A percentile compares a stretch with the other conserved stretches of the same genome.
Conservation (phyloP, 2,888 invertebrate genomes). For the Coecobrya sp. region DNA sequence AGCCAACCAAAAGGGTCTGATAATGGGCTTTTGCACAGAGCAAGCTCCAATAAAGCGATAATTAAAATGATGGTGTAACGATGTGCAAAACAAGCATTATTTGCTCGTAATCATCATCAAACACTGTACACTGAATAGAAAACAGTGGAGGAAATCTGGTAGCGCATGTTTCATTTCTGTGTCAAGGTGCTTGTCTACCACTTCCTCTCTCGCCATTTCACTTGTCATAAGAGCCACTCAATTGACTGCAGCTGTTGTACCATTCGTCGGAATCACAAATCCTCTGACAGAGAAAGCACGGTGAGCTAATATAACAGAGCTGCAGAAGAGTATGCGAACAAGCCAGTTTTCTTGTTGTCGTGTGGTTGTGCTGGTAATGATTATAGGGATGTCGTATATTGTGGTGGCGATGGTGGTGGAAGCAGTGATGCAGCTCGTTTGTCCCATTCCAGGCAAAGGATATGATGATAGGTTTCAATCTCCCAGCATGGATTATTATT, state of each 20-base stretch:
- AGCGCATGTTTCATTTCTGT: background rate
- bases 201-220: background rate
- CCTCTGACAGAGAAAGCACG: background rate
- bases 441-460: background rate
- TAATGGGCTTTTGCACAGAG: background rate
- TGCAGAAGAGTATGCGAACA: background rate
- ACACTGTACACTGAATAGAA: background rate
- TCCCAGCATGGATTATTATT: slow-evolving; percentile 40
- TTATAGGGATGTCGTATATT: background rate
- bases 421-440: background rate
- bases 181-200: slow-evolving; percentile 4
- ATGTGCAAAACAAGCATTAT: slow-evolving; percentile 30
- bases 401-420: background rate
- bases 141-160: background rate
- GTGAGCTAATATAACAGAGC: background rate
- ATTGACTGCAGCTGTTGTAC: slow-evolving; percentile 1
- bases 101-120: background rate
- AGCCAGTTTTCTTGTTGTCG: background rate
- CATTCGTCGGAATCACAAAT: background rate
- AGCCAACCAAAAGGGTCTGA: background rate
- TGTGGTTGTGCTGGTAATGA: background rate
- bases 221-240: background rate
- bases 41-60: background rate
- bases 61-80: slow-evolving; percentile 7
- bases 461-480: slow-evolving; percentile 34